These are phyloP conservation scores for Diadumene lineata DNA, from an alignment of 92 coral and sea anemone species.

Conservation along the genomic window DNA sequence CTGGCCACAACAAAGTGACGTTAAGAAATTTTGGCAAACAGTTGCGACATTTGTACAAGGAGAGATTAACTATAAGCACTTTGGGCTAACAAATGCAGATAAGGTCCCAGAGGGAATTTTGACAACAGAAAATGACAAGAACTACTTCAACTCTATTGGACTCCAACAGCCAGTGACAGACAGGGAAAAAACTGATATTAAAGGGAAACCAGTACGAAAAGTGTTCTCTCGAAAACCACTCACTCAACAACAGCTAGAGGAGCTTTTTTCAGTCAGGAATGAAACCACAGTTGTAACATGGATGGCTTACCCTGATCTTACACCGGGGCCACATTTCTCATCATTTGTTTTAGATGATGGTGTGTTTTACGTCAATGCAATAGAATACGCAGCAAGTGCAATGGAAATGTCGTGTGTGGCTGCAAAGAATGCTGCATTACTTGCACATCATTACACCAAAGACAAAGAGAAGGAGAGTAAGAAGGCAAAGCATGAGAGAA, in stretches of 20 bases:
- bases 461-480: background rate
- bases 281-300: conserved; percentile 57
- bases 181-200: conserved; percentile 35
- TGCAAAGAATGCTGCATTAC: conserved; percentile 85
- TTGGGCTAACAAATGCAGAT: conserved; percentile 43
- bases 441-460: conserved; percentile 57
- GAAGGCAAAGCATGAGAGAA: background rate
- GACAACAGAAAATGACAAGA: conserved; percentile 77
- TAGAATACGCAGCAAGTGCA: conserved; percentile 94
- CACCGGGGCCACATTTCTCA: conserved; percentile 77
- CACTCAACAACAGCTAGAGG: conserved; percentile 44
- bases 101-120: conserved; percentile 68
- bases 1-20: conserved; percentile 71
- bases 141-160: conserved; percentile 84
- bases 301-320: conserved; percentile 88
- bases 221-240: conserved; percentile 79
- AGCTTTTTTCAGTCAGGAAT: conserved; percentile 45
- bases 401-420: conserved; percentile 96
- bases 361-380: conserved; percentile 91
- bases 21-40: conserved; percentile 85
- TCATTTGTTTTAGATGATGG: conserved; percentile 93
- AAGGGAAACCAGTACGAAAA: conserved; percentile 53
- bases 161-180: conserved; percentile 63
- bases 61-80: conserved; percentile 60
- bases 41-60: conserved; percentile 81